Evolutionary conservation across 2,113 vertebrate genomes (phyloP), one percentile per base, ranked within the genome.

Genomic region (Numenius arquata): DNA sequence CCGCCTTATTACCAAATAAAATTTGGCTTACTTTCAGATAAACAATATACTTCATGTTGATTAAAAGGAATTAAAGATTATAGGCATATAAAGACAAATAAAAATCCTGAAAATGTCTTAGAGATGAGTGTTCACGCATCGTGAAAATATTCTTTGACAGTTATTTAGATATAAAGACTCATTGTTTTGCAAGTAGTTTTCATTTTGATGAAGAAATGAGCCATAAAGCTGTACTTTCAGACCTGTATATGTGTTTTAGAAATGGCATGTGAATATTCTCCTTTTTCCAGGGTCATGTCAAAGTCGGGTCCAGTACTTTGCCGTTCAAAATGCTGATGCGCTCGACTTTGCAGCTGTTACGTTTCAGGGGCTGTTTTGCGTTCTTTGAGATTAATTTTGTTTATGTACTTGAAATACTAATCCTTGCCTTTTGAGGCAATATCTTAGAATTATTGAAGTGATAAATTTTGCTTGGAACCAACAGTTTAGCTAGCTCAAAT

Each of bases 21-120:
- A 67, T 12, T 8, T 0, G 23, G 5, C 12, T 86, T 32, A 1
- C 13, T 90, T 73, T 38, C 50, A 73, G 48, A 29, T 83, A 6
- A 79, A 32, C 72, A 50, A 32, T 50, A 0, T 32, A 41, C 12
- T 95, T 80, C 5, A 0, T 30, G 58, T 62, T 95, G 91, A 95
- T 95, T 74, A 95, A 90, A 94, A 71, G 80, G 89, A 92, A 93
- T 95, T 92, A 59, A 95, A 96, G 76, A 93, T 97, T 38, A 90
- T 1, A 84, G 59, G 55, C 4, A 0, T 9, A 15, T 29, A 21
- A 89, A 72, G 59, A 11, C 50, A 67, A 65, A 14, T 27, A 52
- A 40, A 88, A 83, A 73, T n/a, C 67, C 88, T 83, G 79, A n/a
- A 50, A 41, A 9, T 16, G 48, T 61, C 82, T 58, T 43, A n/a